These are phyloP conservation scores for Pelodiscus sinensis DNA, from an alignment of 2,113 vertebrate genomes.

Conservation along the genomic window DNA sequence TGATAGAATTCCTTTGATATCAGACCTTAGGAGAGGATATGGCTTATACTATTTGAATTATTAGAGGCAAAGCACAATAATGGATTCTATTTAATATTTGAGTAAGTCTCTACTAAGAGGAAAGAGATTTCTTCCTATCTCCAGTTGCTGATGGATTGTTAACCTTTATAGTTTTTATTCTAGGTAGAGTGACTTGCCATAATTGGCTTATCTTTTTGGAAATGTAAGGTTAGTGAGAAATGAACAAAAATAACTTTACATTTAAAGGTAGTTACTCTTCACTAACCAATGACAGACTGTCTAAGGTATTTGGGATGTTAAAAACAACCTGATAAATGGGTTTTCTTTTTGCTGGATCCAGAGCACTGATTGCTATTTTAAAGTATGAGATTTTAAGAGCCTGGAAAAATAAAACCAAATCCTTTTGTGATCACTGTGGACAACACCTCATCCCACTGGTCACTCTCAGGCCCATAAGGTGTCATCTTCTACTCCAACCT, in stretches of 20 bases:
- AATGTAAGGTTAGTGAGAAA: conserved; percentile 56
- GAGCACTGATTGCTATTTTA: conserved; percentile 28
- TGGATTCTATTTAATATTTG: conserved; percentile 47
- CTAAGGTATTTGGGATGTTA: conserved; percentile 8
- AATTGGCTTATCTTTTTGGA: conserved; percentile 60
- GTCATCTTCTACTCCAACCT: not conserved
- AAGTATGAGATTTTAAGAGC: conserved; percentile 42
- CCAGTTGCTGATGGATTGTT: conserved; percentile 55
- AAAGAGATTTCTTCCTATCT: conserved; percentile 61
- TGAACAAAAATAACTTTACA: conserved; percentile 33
- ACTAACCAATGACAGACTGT: conserved; percentile 15
- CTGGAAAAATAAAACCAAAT: conserved; percentile 30
- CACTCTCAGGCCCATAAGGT: not conserved
- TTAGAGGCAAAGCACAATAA: conserved; percentile 64
- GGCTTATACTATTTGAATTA: conserved; percentile 66
- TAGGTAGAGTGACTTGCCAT: conserved; percentile 31
- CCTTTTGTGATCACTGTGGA: not conserved
- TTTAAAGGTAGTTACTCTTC: conserved; percentile 55
- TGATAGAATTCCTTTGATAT: conserved; percentile 52
- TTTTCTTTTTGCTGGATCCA: conserved; percentile 47
- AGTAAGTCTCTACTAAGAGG: conserved; percentile 56
- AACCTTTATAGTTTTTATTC: conserved; percentile 62
- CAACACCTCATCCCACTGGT: not conserved
- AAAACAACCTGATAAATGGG: conserved; percentile 44
- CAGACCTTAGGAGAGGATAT: conserved; percentile 27